Evolutionary conservation across 2,888 invertebrate genomes (phyloP).

Genomic region (Pandemis heparana): DNA sequence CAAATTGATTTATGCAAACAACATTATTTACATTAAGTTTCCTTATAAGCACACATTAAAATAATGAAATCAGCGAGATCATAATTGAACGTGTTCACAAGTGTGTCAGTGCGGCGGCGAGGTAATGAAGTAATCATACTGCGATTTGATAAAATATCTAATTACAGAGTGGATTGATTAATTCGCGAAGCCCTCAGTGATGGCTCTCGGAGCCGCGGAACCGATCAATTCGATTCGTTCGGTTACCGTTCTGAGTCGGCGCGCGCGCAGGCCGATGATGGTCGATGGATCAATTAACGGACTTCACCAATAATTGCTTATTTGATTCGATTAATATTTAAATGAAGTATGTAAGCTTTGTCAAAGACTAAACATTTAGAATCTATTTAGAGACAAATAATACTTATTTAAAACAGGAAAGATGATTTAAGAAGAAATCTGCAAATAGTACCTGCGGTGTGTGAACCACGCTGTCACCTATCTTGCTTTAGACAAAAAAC

Average conservation of each 20-base stretch:
- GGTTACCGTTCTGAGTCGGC: not conserved
- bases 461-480: no score
- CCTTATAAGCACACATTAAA: slow-evolving; percentile 10
- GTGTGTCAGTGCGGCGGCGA: slow-evolving; percentile 5
- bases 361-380: not conserved
- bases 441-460: no score
- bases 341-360: not conserved
- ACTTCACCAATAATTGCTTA: not conserved
- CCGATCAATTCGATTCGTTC: slow-evolving; percentile 8
- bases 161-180: slow-evolving; percentile 19
- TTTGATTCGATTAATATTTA: not conserved
- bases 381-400: no score
- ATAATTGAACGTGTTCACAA: slow-evolving; percentile 32
- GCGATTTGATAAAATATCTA: slow-evolving; percentile 24
- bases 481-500: no score
- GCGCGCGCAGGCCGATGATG: not conserved
- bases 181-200: slow-evolving; percentile 7
- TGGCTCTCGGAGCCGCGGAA: not conserved
- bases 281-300: slow-evolving; percentile 3
- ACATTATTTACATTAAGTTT: slow-evolving; percentile 8
- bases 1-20: slow-evolving; percentile 3
- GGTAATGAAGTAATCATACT: slow-evolving; percentile 19
- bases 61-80: slow-evolving; percentile 26
- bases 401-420: no score
- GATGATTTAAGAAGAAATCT: no score